A percentile compares a stretch with the other conserved stretches of the same genome.
Conservation (phyloP, 2,888 invertebrate genomes). For the Cerastis rubricosa region DNA sequence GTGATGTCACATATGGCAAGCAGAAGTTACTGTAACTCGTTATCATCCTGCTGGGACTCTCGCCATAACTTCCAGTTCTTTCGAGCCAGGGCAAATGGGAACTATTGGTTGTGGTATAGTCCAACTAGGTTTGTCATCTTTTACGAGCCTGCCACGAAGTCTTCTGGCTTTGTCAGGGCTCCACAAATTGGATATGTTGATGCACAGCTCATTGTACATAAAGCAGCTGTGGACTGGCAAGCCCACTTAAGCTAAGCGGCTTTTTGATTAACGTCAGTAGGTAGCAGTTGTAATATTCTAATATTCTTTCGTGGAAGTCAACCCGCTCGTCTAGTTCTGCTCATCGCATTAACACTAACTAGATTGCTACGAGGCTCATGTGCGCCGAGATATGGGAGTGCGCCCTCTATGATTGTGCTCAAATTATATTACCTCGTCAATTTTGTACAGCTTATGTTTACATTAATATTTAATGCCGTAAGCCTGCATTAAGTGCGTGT, state of each 20-base stretch:
- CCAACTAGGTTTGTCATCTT: background rate
- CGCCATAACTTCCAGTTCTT: background rate
- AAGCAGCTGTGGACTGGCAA: background rate
- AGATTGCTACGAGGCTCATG: constrained; percentile 58
- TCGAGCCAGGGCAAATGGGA: background rate
- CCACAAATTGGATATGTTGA: background rate
- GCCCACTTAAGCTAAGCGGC: background rate
- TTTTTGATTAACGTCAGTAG: background rate
- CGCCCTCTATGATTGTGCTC: constrained; percentile 45
- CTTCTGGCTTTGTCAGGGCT: background rate
- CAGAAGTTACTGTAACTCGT: background rate
- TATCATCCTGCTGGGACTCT: background rate
- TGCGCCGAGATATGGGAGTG: constrained; percentile 34
- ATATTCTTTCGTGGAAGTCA: background rate
- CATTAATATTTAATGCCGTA: background rate
- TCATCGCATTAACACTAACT: constrained; percentile 65
- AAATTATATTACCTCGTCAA: constrained; percentile 47
- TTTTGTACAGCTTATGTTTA: constrained; percentile 18
- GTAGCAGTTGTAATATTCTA: background rate
- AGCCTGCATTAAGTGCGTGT: background rate
- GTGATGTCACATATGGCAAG: background rate
- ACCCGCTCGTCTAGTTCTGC: constrained; percentile 50
- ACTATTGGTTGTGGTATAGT: background rate
- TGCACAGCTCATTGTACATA: background rate
- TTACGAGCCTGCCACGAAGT: background rate